Base-by-base conservation (phyloP, 2,113 vertebrate genomes). In the Struthio camelus region DNA sequence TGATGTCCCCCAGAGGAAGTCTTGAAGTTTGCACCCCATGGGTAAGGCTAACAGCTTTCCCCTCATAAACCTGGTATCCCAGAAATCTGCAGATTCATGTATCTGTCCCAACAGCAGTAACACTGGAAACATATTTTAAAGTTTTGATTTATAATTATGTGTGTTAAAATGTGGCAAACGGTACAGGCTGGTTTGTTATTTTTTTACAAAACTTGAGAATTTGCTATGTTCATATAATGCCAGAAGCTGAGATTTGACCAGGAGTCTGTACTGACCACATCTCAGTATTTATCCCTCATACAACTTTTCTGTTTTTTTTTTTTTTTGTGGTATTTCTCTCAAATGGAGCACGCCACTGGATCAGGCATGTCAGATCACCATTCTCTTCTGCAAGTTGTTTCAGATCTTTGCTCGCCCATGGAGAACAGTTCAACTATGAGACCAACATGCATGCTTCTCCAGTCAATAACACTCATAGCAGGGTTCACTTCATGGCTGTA, bases 401-500 rank as follows among this genome's bases (percentile, higher is more conserved):
- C 38, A 61, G 42, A 22, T 51, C 42, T 80, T 65, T 76, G 20
- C 69, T 75, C 51, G 19, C 28, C 42, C 50, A 9, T 14, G 30
- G 46, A 78, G 51, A 64, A 34, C 20, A 24, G 18, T 15, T 92
- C 32, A 71, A 8, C n/a, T 13, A 5, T 3, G 34, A 42, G 11
- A 85, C 24, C 42, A 8, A 24, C 40, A 59, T 24, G 51, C 9
- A 44, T 81, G 25, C 54, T 80, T 58, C 59, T 78, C 73, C 59
- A 70, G 13, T n/a, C 1, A 1, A 9, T 22, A 24, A 24, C 61
- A 14, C 22, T 4, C 5, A 2, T 3, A 34, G 80, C 11, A n/a
- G 42, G 0, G 2, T 20, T 61, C 15, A 6, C 27, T 54, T 58
- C 61, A 30, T 1, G 3, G 46, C 40, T 48, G 0, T 12, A 13